These are phyloP conservation scores for Mesorhabditis sp. DNA, from an alignment of 2,888 invertebrate species.

Conservation along the genomic window DNA sequence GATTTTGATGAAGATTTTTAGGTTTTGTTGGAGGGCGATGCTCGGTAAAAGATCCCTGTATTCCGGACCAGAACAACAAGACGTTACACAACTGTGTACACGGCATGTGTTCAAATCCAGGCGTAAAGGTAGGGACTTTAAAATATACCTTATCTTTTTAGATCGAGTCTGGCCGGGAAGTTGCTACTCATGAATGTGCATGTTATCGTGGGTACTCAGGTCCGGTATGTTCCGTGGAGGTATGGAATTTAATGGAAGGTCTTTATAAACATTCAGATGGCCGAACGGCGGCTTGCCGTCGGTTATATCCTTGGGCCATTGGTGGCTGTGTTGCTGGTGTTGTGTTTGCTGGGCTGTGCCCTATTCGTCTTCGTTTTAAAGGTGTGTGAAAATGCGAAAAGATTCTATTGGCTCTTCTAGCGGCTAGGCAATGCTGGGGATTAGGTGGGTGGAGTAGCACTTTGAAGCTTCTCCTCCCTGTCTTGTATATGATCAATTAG, in stretches of 20 bases:
- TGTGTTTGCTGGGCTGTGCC: constrained; percentile 44
- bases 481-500: too few species aligned
- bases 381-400: neutral
- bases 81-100: constrained; percentile 45
- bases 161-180: constrained; percentile 34
- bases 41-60: constrained; percentile 47
- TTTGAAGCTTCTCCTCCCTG: too few species aligned
- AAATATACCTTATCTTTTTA: constrained; percentile 16
- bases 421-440: neutral
- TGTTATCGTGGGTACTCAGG: constrained; percentile 50
- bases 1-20: constrained; percentile 11
- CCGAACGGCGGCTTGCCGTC: constrained; percentile 32
- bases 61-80: constrained; percentile 31
- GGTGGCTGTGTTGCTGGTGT: constrained; percentile 38
- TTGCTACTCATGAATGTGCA: constrained; percentile 46
- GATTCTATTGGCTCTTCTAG: neutral
- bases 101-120: constrained; percentile 36
- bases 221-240: constrained; percentile 37
- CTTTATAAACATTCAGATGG: constrained; percentile 23
- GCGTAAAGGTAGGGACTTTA: constrained; percentile 21
- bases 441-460: neutral
- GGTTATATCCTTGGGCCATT: constrained; percentile 50
- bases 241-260: constrained; percentile 10
- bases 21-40: constrained; percentile 36
- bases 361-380: constrained; percentile 47